Evolutionary conservation across 2,888 invertebrate species (phyloP), one percentile per base, ranked within the genome.

Genomic region (Sarcophaga variegata): DNA sequence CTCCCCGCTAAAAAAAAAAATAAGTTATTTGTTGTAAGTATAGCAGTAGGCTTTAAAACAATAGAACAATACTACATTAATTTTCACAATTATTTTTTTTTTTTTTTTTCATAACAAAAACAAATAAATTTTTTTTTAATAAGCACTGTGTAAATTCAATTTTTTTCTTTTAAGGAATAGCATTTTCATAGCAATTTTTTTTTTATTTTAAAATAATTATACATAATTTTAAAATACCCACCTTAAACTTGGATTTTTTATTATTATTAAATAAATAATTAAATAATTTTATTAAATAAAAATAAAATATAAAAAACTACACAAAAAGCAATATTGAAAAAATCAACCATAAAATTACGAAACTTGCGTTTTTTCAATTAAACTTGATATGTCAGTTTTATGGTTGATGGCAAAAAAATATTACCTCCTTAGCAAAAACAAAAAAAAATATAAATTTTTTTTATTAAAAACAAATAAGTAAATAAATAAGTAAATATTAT

Each of bases 351-450:
- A 83, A 83, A 78, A 78, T 37, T 70, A 37, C 0, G 37, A 37
- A 37, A 5, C 37, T 37, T 37, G 6, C 1, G 0, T 37, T 37
- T 37, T 37, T 37, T 6, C 1, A 37, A 37, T 37, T 37, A 37
- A 37, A 37, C 6, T 37, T 37, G 0, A 5, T 2, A 37, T 37
- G 6, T 37, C 37, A 37, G 74, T 69, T 17, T 70, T 71, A 79
- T 84, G 80, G 75, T 66, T 60, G 75, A 49, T 82, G 72, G 72
- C 89, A 89, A 91, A 90, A 90, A 90, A 91, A 91, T 90, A 91
- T 91, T 91, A 91, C 91, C 91, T 91, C 91, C 91, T 91, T 91
- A 91, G 91, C 90, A 90, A 91, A 91, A 91, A 90, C 25, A 90
- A 90, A n/a, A n/a, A n/a, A n/a, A n/a, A 89, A 76, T 77, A 89